These are phyloP conservation scores for Cylas formicarius DNA, from an alignment of 1,140 invertebrate species.

Conservation along the genomic window DNA sequence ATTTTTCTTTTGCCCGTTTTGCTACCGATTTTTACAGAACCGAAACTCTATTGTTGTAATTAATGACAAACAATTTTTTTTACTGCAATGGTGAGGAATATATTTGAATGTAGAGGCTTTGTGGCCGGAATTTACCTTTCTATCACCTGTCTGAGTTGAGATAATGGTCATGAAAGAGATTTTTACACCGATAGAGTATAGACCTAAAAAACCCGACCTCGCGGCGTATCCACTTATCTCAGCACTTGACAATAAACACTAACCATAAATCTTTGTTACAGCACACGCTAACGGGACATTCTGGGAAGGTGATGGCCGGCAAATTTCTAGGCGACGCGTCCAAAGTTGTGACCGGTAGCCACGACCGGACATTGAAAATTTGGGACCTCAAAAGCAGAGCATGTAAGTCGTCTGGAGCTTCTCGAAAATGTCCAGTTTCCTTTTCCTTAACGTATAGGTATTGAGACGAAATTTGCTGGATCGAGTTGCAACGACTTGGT, in stretches of 20 bases:
- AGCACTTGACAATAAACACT: too few relatives aligned
- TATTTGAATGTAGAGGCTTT: too few relatives aligned
- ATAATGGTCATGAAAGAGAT: too few relatives aligned
- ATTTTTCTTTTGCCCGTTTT: constrained; percentile 1
- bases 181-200: too few relatives aligned
- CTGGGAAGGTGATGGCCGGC: constrained; percentile 88
- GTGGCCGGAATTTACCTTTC: too few relatives aligned
- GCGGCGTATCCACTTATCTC: constrained; percentile 2
- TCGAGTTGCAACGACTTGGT: constrained; percentile 95
- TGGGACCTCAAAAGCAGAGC: constrained; percentile 91
- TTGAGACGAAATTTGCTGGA: constrained; percentile 93
- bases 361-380: constrained; percentile 94
- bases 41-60: not conserved
- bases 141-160: too few relatives aligned
- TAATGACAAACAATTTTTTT: constrained; percentile 1
- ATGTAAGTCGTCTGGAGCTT: constrained; percentile 80
- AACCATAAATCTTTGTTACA: too few relatives aligned
- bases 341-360: constrained; percentile 87
- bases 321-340: constrained; percentile 84
- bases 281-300: constrained; percentile 95
- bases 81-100: too few relatives aligned
- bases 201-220: not conserved
- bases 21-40: not conserved
- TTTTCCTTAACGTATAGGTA: constrained; percentile 54
- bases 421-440: too few relatives aligned